Evolutionary conservation across 2,113 vertebrate species (phyloP), one percentile per base, ranked within the genome.

Genomic region (Sander vitreus): DNA sequence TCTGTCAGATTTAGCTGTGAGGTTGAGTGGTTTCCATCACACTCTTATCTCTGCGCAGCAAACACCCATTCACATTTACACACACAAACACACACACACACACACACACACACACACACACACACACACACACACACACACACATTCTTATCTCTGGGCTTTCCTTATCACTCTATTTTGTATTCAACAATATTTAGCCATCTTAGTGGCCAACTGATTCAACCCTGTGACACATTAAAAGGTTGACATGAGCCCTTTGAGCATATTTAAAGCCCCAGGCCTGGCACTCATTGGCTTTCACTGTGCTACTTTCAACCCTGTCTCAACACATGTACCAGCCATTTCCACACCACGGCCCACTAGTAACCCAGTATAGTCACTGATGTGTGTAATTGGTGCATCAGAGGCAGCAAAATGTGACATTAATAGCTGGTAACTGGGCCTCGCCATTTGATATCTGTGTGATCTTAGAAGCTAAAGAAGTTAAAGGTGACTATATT

Each of bases 1-100:
- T 91, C 91, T 89, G 85, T 88, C 81, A 88, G 89, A 92, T 92
- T 91, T 86, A 73, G 81, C 85, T 65, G 79, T 58, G 76, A 81
- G 83, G 86, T 68, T 90, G 91, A 92, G 83, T 91, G 91, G 70
- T 89, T 91, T 89, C 83, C 76, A 83, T 85, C 82, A 73, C 1
- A 19, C 86, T 84, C 78, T 94, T 93, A 94, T 93, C 92, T 85
- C 80, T 48, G 25, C 15, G 36, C 43, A 53, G 25, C 78, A 83
- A 89, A 86, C 57, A 78, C 25, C 80, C 55, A 78, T 86, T 83
- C 77, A 43, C 39, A 43, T 43, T 78, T 45, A 71, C 27, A 64
- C 70, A 82, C 45, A 81, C 53, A 82, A 19, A 66, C 54, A 50
- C 54, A 50, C n/a, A n/a, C n/a, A n/a, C n/a, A n/a, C n/a, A n/a